phyloP scores from a whole-genome alignment of 2,888 invertebrate species.

The Lycocerus yunnanus region DNA sequence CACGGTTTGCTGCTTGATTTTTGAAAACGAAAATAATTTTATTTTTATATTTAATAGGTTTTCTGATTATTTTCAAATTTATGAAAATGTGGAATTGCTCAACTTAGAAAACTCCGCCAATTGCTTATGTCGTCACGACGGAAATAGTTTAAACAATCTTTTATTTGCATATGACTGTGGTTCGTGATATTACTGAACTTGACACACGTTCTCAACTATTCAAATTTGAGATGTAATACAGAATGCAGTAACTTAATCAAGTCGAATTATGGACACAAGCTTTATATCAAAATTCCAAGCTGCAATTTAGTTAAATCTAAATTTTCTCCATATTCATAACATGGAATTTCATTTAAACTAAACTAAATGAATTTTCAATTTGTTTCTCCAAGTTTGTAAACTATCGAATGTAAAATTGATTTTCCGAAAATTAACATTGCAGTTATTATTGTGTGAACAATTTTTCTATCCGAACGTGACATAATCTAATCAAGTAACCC shows the following conservation, averaged over 20 bases:
- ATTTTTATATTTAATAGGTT: no score
- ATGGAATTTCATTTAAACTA: not conserved
- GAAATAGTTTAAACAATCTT: no score
- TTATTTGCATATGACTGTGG: not conserved
- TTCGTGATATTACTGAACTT: not conserved
- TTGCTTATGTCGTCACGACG: no score
- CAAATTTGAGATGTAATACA: not conserved
- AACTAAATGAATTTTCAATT: not conserved
- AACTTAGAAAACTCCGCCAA: no score
- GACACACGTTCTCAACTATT: not conserved
- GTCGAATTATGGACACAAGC: not conserved
- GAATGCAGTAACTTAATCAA: not conserved
- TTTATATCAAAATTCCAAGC: not conserved
- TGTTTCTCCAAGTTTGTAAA: not conserved
- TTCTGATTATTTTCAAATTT: no score
- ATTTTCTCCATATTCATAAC: not conserved
- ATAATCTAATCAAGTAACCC: slow-evolving; percentile 31
- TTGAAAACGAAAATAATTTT: no score
- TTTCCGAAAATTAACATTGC: not conserved
- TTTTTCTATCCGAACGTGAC: slow-evolving; percentile 7
- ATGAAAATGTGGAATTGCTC: no score
- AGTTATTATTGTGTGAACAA: not conserved
- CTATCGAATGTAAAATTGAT: not conserved
- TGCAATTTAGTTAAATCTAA: not conserved
- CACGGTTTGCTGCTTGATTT: no score